A percentile compares a stretch with the other conserved stretches of the same genome.
phyloP scores from a whole-genome alignment of 2,113 vertebrate species.

The Chlamydotis undulata region DNA sequence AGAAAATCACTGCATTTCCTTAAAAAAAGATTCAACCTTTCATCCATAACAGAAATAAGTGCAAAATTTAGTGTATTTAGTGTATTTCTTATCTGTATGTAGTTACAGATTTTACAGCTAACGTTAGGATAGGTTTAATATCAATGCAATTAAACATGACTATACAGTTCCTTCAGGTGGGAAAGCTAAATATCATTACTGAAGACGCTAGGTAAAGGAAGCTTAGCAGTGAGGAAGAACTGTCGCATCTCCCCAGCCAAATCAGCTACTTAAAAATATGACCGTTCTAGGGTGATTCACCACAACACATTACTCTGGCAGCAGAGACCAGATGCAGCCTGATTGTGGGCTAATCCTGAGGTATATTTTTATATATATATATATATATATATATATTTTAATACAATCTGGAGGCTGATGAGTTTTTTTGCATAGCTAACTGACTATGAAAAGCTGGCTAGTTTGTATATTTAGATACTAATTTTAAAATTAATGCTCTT shows the following conservation, averaged over 20 bases:
- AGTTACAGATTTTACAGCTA: neutral
- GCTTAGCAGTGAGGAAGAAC: neutral
- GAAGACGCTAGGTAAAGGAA: neutral
- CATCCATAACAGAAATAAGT: neutral
- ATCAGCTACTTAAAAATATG: neutral
- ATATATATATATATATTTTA: neutral
- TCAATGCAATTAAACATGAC: neutral
- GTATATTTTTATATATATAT: neutral
- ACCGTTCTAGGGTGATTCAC: neutral
- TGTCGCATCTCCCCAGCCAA: neutral
- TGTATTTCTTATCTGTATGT: neutral
- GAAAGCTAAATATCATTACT: neutral
- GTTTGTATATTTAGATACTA: neutral
- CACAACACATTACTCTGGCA: neutral
- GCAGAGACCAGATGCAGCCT: neutral
- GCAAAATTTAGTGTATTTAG: neutral
- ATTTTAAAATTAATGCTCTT: neutral
- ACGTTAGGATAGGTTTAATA: neutral
- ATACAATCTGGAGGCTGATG: neutral
- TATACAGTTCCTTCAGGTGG: neutral
- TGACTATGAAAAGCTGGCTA: neutral
- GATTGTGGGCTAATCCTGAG: neutral
- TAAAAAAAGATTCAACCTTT: neutral
- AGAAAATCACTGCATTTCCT: neutral
- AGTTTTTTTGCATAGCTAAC: neutral